A percentile compares a stretch with the other conserved stretches of the same genome.
phyloP scores from a whole-genome alignment of 2,113 vertebrate genomes.

The Ceratotherium simum region DNA sequence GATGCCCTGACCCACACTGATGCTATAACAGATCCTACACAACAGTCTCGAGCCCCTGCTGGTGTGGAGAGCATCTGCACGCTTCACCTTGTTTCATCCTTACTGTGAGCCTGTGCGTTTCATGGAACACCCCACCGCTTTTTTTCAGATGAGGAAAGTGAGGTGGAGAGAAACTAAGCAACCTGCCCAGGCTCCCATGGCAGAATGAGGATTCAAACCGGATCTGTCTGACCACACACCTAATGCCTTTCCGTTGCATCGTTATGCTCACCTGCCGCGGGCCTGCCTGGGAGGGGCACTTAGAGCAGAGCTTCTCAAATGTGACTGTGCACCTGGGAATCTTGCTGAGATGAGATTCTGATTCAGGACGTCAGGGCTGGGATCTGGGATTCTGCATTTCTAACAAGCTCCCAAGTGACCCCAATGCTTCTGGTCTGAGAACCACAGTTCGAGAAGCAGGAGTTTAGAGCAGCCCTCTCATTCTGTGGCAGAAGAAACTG shows the following conservation, averaged over 20 bases:
- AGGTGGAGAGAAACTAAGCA: background rate
- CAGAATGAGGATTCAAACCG: background rate
- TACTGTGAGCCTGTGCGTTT: background rate
- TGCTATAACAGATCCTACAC: background rate
- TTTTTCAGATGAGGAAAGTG: background rate
- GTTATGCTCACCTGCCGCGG: accelerated
- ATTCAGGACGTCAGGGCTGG: background rate
- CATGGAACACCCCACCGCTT: accelerated
- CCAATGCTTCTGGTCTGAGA: background rate
- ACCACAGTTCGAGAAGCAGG: background rate
- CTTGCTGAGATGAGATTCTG: background rate
- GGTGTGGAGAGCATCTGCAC: background rate
- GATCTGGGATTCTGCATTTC: background rate
- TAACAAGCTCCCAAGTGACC: background rate
- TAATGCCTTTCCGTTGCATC: background rate
- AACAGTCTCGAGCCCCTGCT: background rate
- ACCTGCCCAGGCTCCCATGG: background rate
- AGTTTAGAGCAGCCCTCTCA: background rate
- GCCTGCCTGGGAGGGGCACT: background rate
- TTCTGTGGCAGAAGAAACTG: background rate
- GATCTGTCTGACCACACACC: background rate
- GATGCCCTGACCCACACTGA: background rate
- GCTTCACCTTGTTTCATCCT: background rate
- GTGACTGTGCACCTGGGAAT: background rate
- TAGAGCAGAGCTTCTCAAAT: background rate